phyloP scores from a whole-genome alignment of 2,113 vertebrate genomes.

The Chunga burmeisteri region DNA sequence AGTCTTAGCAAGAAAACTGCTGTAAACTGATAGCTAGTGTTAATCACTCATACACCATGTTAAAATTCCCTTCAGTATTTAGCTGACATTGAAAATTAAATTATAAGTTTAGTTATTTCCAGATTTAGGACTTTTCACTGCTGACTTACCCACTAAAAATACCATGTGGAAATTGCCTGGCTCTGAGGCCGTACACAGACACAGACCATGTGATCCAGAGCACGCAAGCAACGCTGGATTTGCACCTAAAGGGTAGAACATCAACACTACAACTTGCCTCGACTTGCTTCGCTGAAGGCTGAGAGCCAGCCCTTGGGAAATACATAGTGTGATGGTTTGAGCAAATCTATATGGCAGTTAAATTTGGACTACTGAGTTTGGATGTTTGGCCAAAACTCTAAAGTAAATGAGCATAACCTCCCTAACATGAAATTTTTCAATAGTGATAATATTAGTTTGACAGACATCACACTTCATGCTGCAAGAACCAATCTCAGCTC shows the following conservation, averaged over 20 bases:
- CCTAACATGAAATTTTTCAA: fast-evolving
- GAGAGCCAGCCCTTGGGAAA: neutral
- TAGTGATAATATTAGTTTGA: neutral
- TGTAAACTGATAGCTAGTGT: neutral
- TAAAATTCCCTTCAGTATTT: neutral
- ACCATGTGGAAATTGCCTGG: neutral
- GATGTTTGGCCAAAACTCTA: neutral
- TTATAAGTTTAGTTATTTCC: neutral
- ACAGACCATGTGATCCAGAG: fast-evolving
- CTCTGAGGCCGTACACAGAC: neutral
- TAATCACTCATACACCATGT: constrained; percentile 16
- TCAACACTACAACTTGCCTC: neutral
- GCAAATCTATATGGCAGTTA: neutral
- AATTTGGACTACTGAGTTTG: neutral
- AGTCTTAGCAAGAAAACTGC: neutral
- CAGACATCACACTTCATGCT: neutral
- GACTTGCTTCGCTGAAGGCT: neutral
- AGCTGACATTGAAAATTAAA: neutral
- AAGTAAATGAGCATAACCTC: neutral
- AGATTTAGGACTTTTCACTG: neutral
- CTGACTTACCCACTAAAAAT: neutral
- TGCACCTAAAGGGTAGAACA: neutral
- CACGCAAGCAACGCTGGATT: neutral
- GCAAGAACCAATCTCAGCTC: neutral
- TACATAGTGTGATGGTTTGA: neutral